These are phyloP conservation scores for Homalodisca vitripennis DNA, from an alignment of 1,140 invertebrate species.

Conservation along the genomic window DNA sequence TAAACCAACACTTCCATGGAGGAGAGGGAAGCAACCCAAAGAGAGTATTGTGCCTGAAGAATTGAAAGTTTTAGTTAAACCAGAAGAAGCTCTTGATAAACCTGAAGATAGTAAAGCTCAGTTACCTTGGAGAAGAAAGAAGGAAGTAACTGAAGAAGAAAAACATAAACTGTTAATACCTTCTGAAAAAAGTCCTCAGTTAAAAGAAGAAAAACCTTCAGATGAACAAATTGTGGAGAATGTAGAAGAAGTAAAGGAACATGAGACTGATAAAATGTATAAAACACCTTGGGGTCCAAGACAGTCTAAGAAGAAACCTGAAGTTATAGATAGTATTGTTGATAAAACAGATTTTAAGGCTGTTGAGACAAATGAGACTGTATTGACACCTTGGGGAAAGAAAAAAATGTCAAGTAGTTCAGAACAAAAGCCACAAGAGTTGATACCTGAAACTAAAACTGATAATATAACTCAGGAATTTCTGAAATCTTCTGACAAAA, in stretches of 20 bases:
- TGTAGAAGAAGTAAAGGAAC: not conserved
- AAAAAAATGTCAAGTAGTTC: too few relatives aligned
- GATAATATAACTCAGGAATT: too few relatives aligned
- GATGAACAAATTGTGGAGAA: not conserved
- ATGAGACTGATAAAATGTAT: not conserved
- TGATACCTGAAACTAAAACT: too few relatives aligned
- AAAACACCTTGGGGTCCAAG: too few relatives aligned
- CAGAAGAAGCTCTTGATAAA: not conserved
- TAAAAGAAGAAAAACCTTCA: conserved; percentile 16
- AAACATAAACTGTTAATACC: not conserved
- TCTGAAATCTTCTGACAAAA: too few relatives aligned
- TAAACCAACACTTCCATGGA: conserved; percentile 37
- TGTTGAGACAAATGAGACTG: too few relatives aligned
- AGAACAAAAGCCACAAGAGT: too few relatives aligned
- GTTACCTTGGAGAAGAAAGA: conserved; percentile 36
- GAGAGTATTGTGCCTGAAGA: conserved; percentile 1
- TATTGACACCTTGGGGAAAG: too few relatives aligned
- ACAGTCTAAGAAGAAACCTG: not conserved
- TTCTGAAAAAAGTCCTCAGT: not conserved
- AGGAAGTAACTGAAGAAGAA: not conserved
- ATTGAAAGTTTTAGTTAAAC: not conserved
- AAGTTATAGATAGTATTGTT: too few relatives aligned
- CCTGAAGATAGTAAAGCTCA: not conserved
- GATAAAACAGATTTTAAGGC: too few relatives aligned
- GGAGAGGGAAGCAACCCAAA: conserved; percentile 32